phyloP scores from a whole-genome alignment of 1,140 invertebrate genomes.

The Atta colombica region DNA sequence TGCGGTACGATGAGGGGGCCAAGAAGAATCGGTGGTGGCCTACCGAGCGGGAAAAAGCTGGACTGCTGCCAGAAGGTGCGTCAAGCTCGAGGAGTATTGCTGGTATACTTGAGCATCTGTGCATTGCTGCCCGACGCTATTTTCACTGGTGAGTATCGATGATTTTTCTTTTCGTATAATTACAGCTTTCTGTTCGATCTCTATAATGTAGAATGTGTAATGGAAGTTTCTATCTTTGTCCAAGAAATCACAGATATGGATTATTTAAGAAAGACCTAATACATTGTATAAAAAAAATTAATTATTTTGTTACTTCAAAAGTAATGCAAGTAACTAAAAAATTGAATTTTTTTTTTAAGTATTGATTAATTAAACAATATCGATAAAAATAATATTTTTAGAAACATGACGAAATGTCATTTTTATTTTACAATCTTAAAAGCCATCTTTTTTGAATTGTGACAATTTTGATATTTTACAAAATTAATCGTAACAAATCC shows the following conservation, averaged over 20 bases:
- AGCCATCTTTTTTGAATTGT: too few relatives aligned
- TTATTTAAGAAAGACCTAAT: neutral
- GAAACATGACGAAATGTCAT: too few relatives aligned
- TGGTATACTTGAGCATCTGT: slow-evolving; percentile 81
- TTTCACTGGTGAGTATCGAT: slow-evolving; percentile 81
- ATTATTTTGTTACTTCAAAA: too few relatives aligned
- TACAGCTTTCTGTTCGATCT: neutral
- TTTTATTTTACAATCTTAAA: too few relatives aligned
- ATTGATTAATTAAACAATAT: too few relatives aligned
- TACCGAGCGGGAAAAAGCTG: slow-evolving; percentile 80
- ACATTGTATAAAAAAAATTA: neutral
- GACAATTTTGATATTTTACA: too few relatives aligned
- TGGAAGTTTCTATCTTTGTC: neutral
- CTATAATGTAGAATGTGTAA: too few relatives aligned
- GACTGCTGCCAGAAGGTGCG: slow-evolving; percentile 80
- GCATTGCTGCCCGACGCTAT: slow-evolving; percentile 80
- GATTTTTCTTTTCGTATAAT: slow-evolving; percentile 5
- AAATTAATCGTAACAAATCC: too few relatives aligned
- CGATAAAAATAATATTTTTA: too few relatives aligned
- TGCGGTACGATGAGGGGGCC: slow-evolving; percentile 84
- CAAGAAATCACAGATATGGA: neutral
- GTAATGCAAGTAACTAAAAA: too few relatives aligned
- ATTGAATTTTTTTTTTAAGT: too few relatives aligned
- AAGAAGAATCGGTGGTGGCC: slow-evolving; percentile 82
- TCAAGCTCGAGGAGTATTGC: slow-evolving; percentile 79